Base-by-base conservation (phyloP, 2,113 vertebrate species). In the Aleadryas rufinucha region DNA sequence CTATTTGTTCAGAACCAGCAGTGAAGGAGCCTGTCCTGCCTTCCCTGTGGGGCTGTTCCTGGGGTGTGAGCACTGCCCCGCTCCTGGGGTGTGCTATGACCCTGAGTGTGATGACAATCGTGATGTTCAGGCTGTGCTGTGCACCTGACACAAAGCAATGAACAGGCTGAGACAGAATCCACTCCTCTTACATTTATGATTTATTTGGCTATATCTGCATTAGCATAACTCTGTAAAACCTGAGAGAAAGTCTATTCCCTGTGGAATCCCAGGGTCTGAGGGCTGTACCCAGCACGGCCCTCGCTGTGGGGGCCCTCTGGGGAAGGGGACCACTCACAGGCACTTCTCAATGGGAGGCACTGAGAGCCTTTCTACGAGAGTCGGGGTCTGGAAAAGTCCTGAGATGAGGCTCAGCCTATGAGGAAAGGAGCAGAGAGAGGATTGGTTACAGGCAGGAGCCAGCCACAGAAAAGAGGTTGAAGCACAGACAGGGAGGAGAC, bases 341-440 rank as follows among this genome's bases (percentile, higher is more conserved):
- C 2, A 33, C 53, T 44, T 97, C 98, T 20, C 98, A 97, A 6
- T 4, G 94, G 47, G 97, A 98, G 60, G 97, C 97, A 71, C 92
- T 97, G 76, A 98, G 65, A 0, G 98, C 98, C 64, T 95, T 97
- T 79, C 90, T 96, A 17, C 96, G 96, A 20, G 97, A 92, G 0
- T 84, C 93, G 11, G 72, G 90, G 4, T 97, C 97, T 76, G 97
- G 98, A 97, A 99, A 99, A 49, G 99, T 99, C 54, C 98, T 96
- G 15, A 99, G 98, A 39, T 98, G 98, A 57, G 98, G 86, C 27
- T 91, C 93, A 50, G 98, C 98, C 99, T 99, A 90, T 18, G 68
- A 68, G 11, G 65, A 89, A 61, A 87, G 63, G 77, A 86, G 82
- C 72, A 92, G 61, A 64, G 4, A 76, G 44, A 39, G 0, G 63